Conservation (phyloP, 2,113 vertebrate genomes). For the Alethe castanea region DNA sequence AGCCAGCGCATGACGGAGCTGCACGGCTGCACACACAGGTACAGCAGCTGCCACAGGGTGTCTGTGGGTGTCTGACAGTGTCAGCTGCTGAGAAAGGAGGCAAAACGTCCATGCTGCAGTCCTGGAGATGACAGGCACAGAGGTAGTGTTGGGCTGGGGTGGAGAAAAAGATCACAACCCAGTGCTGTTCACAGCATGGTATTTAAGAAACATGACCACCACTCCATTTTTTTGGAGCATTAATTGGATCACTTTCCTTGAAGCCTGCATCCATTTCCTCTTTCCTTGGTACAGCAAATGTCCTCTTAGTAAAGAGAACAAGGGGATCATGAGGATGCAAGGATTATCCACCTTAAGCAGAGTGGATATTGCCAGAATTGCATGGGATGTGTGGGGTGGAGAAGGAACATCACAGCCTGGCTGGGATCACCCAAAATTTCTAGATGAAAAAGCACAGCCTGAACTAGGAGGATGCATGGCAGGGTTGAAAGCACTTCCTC, state of each 20-base stretch:
- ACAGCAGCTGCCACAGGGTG: neutral
- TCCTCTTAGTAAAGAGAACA: neutral
- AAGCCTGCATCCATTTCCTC: neutral
- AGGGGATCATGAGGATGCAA: neutral
- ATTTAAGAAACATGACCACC: neutral
- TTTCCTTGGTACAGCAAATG: neutral
- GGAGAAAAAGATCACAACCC: neutral
- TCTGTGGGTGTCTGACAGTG: neutral
- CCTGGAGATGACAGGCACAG: neutral
- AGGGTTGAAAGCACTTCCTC: neutral
- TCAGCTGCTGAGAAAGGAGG: neutral
- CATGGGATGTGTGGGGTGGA: neutral
- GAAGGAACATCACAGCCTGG: neutral
- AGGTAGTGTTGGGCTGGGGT: neutral
- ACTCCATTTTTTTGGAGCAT: neutral
- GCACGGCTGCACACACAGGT: slow-evolving; percentile 93
- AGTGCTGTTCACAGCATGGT: neutral
- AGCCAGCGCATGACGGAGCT: slow-evolving; percentile 86
- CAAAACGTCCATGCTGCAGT: neutral
- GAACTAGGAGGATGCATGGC: neutral
- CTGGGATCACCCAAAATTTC: neutral
- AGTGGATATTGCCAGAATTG: neutral
- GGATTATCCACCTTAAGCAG: neutral
- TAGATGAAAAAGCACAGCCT: neutral
- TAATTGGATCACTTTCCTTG: neutral